Evolutionary conservation across 2,113 vertebrate species (phyloP).

Genomic region (Sander vitreus): DNA sequence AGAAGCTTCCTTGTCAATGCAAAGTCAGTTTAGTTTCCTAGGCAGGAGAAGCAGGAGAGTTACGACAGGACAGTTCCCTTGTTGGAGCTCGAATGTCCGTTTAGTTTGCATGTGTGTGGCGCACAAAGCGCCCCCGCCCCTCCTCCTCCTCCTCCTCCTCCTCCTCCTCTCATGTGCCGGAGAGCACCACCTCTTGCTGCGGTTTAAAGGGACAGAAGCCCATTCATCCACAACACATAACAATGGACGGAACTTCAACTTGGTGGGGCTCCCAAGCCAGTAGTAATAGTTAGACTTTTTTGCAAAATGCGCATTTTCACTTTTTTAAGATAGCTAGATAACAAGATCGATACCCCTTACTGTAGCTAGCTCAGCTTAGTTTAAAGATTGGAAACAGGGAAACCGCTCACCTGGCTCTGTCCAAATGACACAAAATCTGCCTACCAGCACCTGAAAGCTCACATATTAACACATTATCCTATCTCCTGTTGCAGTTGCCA

Average conservation of each 20-base stretch:
- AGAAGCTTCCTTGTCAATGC: neutral
- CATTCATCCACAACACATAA: conserved; percentile 13
- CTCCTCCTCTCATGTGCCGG: neutral
- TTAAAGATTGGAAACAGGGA: too few species aligned
- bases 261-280: neutral
- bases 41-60: neutral
- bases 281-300: neutral
- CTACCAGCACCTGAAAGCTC: too few species aligned
- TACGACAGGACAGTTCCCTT: neutral
- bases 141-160: conserved; percentile 5
- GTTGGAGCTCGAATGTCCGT: conserved; percentile 48
- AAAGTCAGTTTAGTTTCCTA: conserved; percentile 5
- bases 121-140: conserved; percentile 59
- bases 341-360: too few species aligned
- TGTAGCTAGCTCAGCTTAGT: too few species aligned
- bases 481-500: too few species aligned
- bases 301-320: neutral
- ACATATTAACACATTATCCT: too few species aligned
- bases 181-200: conserved; percentile 61
- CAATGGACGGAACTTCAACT: conserved; percentile 44
- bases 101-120: conserved; percentile 59
- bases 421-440: too few species aligned
- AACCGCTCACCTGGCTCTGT: too few species aligned
- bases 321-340: neutral
- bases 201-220: conserved; percentile 73